Base-by-base conservation (phyloP, 2,797 vertebrate species). In the Balearica regulorum region DNA sequence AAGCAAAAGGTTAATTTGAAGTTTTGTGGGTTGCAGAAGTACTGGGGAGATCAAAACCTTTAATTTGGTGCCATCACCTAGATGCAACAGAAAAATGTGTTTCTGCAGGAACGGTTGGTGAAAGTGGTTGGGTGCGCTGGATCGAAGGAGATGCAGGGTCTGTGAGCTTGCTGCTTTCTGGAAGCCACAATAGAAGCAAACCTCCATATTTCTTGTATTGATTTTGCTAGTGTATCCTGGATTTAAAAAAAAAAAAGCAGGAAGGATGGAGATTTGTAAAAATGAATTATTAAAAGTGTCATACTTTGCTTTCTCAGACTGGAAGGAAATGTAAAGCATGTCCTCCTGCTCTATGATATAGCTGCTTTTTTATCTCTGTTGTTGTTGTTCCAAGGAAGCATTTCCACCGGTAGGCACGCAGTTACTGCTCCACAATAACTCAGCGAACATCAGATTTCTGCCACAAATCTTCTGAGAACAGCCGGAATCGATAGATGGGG, bases 1-100 rank as follows among this genome's bases (percentile, higher is more conserved):
- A 85, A 93, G 66, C 71, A 84, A 35, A 86, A 94, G 94, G 92
- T 94, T 78, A 61, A 88, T 80, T 83, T 73, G 68, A 62, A 91
- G 60, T 68, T 88, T 41, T 81, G 43, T 49, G 57, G 49, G 57
- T 73, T 88, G 64, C 68, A 43, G 83, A 24, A 83, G 65, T 43
- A 15, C 25, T 1, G 14, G 69, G 24, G 13, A 66, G 61, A 71
- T 79, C 2, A 0, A 44, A 78, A 35, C 61, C 53, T 75, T 83
- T 81, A 9, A 64, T 87, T 93, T 72, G 2, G 3, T 64, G 82
- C 71, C 5, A 1, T 70, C 1, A 0, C 18, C 33, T 21, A 46
- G 51, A 26, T 35, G 29, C n/a, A 75, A 53, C 24, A 35, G 73
- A 25, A 54, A 39, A 82, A 72, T 31, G 39, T 20, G 0, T 39